Conservation (phyloP, 2,797 vertebrate species). For the Hippocampus kuda region DNA sequence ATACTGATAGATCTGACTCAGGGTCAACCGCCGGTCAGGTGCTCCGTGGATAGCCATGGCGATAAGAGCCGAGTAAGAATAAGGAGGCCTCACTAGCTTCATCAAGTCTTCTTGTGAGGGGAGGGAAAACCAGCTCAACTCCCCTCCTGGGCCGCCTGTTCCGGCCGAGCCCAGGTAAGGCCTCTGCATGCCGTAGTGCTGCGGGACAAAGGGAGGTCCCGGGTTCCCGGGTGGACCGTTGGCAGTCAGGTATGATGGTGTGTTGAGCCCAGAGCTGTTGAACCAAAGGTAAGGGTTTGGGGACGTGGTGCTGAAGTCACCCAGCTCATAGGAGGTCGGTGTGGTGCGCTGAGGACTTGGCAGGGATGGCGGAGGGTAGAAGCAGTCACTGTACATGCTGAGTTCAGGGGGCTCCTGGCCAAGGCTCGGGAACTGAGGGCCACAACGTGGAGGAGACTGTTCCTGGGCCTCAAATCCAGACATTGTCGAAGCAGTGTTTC, state of each 20-base stretch:
- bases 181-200: slow-evolving; percentile 89
- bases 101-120: slow-evolving; percentile 96
- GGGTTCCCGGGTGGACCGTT: slow-evolving; percentile 60
- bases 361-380: slow-evolving; percentile 85
- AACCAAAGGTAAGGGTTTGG: slow-evolving; percentile 88
- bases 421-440: slow-evolving; percentile 89
- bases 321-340: slow-evolving; percentile 77
- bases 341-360: slow-evolving; percentile 85
- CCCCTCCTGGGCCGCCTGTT: slow-evolving; percentile 68
- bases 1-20: slow-evolving; percentile 98
- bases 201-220: slow-evolving; percentile 81
- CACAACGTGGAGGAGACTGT: slow-evolving; percentile 86
- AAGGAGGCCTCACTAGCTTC: slow-evolving; percentile 94
- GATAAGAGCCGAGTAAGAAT: slow-evolving; percentile 96
- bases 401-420: slow-evolving; percentile 95
- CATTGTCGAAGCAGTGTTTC: slow-evolving; percentile 59
- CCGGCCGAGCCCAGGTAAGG: slow-evolving; percentile 76
- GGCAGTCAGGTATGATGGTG: slow-evolving; percentile 58
- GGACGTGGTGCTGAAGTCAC: slow-evolving; percentile 76
- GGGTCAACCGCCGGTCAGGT: slow-evolving; percentile 83
- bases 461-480: slow-evolving; percentile 83
- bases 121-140: slow-evolving; percentile 91
- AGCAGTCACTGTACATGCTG: slow-evolving; percentile 90
- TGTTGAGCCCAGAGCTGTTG: slow-evolving; percentile 67
- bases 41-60: slow-evolving; percentile 98